Evolutionary conservation across 2,113 vertebrate species (phyloP), one percentile per base, ranked within the genome.

Genomic region (Tiliqua scincoides): DNA sequence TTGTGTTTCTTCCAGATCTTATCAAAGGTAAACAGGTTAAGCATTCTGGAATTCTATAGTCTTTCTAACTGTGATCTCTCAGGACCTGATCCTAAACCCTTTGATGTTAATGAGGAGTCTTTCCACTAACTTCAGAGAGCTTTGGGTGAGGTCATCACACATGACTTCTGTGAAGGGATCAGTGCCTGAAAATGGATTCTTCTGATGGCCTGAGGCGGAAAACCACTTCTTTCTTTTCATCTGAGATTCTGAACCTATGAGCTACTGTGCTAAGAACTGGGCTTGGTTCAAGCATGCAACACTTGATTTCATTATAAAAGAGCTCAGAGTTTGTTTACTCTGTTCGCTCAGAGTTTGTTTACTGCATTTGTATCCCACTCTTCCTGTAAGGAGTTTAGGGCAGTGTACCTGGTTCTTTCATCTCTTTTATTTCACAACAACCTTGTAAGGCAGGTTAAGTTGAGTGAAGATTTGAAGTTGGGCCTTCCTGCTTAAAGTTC

Each of bases 1-100:
- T 91, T 93, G 93, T 89, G 82, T 91, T 91, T 94, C 90, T 89
- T 88, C 67, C 82, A 88, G 43, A 65, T 90, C 86, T 95, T 95
- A 94, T 94, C 91, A 92, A 84, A 89, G 79, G 90, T 82, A 95
- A 94, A 94, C 79, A 95, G 65, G 30, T 23, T 85, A 90, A 70
- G 79, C 70, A 90, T 89, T 89, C 88, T 37, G 7, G 30, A 85
- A 79, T 62, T 82, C 62, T 83, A 72, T 10, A n/a, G 21, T 27
- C 1, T 6, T 77, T 91, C 92, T 86, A 80, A 89, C 86, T 85
- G 84, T 94, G 52, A 90, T 75, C 84, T 93, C 74, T 72, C 87
- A 89, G 87, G 72, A n/a, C 1, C 7, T 90, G 52, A 52, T 73
- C 67, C 75, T 73, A 88, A 77, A 59, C 59, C 75, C 32, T 82